Evolutionary conservation across 2,888 invertebrate species (phyloP).

Genomic region (Chydorus sphaericus): DNA sequence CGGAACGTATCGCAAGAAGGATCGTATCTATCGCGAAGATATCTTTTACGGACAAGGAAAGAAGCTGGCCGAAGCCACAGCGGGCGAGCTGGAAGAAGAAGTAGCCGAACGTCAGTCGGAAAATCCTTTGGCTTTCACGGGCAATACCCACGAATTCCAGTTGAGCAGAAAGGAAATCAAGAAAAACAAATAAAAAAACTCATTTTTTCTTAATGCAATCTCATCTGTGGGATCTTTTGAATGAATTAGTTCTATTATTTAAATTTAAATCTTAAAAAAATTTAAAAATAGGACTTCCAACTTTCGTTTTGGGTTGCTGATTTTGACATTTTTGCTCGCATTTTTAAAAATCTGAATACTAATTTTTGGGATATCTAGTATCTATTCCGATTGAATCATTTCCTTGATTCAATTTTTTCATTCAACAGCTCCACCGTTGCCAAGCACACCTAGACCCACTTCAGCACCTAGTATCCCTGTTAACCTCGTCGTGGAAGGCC

Average conservation of each 20-base stretch:
- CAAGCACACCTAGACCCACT: constrained; percentile 15
- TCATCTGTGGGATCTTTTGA: too few species aligned
- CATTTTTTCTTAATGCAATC: too few species aligned
- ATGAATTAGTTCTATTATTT: too few species aligned
- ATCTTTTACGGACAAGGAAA: constrained; percentile 45
- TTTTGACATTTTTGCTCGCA: too few species aligned
- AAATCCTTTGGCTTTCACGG: constrained; percentile 34
- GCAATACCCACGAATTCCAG: constrained; percentile 28
- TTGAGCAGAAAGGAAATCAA: constrained; percentile 19
- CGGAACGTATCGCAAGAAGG: constrained; percentile 46
- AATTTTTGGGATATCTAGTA: too few species aligned
- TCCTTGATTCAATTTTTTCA: too few species aligned
- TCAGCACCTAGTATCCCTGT: constrained; percentile 49
- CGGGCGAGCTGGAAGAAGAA: constrained; percentile 36
- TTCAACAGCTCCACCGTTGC: not conserved
- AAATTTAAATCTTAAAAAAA: too few species aligned
- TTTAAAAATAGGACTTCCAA: too few species aligned
- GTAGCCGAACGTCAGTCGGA: constrained; percentile 33
- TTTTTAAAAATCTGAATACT: too few species aligned
- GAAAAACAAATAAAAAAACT: constrained; percentile 1
- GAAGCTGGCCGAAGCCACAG: constrained; percentile 34
- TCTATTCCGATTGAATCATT: too few species aligned
- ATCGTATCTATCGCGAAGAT: constrained; percentile 49
- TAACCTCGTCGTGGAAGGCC: constrained; percentile 54
- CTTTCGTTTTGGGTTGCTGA: too few species aligned